phyloP scores from a whole-genome alignment of 2,888 invertebrate species.

The Drosophila parthenogenetica region DNA sequence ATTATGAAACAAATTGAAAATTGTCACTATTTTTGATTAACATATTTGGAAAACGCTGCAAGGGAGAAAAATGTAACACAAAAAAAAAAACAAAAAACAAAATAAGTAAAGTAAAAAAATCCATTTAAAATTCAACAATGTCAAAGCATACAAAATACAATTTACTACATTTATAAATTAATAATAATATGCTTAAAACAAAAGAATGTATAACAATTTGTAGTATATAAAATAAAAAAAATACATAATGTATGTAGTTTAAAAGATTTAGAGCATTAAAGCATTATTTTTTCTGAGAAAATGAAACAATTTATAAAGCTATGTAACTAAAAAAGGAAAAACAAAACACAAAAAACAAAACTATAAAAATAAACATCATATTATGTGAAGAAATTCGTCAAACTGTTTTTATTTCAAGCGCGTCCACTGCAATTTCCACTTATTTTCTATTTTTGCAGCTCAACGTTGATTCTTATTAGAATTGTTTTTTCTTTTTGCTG shows the following conservation, averaged over 20 bases:
- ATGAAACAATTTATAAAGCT: slow-evolving; percentile 66
- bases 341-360: slow-evolving; percentile 22
- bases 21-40: slow-evolving; percentile 72
- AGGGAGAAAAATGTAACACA: slow-evolving; percentile 51
- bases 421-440: no score
- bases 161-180: slow-evolving; percentile 58
- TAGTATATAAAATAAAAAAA: slow-evolving; percentile 23
- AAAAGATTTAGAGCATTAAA: slow-evolving; percentile 54
- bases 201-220: slow-evolving; percentile 40
- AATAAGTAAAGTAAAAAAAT: slow-evolving; percentile 19
- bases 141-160: slow-evolving; percentile 61
- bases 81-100: no score
- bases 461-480: slow-evolving; percentile 30
- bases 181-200: slow-evolving; percentile 30
- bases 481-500: background rate
- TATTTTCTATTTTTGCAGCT: slow-evolving; percentile 6
- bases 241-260: slow-evolving; percentile 50
- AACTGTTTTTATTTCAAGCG: background rate
- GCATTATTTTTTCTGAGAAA: slow-evolving; percentile 77
- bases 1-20: slow-evolving; percentile 22
- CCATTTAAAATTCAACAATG: slow-evolving; percentile 60
- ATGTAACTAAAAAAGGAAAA: slow-evolving; percentile 41
- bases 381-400: slow-evolving; percentile 40
- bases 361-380: slow-evolving; percentile 62
- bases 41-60: slow-evolving; percentile 66